Percentiles rank a stretch among this genome's conserved stretches.
Evolutionary conservation across 2,113 vertebrate genomes (phyloP).

Genomic region (Esox niger): DNA sequence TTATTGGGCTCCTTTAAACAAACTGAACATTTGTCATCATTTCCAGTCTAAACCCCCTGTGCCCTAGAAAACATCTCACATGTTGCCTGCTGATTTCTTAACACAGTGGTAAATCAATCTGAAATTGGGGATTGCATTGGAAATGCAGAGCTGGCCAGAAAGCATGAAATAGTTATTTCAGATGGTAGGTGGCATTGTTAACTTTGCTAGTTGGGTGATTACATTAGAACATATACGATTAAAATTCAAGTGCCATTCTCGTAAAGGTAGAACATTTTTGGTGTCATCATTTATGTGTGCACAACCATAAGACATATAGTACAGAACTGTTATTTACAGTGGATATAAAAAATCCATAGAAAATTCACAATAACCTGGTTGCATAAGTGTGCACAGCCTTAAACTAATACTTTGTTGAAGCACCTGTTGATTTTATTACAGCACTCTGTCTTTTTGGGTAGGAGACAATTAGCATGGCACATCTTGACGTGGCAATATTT

Average conservation of each 20-base stretch:
- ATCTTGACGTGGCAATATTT: too few relatives aligned
- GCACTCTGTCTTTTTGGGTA: too few relatives aligned
- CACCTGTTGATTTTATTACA: too few relatives aligned
- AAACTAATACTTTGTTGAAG: too few relatives aligned
- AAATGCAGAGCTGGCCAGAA: conserved; percentile 14
- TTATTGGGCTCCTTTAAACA: background rate
- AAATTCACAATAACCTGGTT: too few relatives aligned
- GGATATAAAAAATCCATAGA: too few relatives aligned
- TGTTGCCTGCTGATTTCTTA: conserved; percentile 25
- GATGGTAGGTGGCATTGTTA: conserved; percentile 14
- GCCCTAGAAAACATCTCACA: background rate
- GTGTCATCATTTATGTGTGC: background rate
- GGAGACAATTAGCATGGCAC: too few relatives aligned
- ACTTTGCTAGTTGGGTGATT: conserved; percentile 4
- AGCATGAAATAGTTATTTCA: conserved; percentile 33
- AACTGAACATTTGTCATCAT: conserved; percentile 1
- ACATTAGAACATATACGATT: background rate
- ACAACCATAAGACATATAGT: too few relatives aligned
- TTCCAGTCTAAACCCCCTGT: background rate
- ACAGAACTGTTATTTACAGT: too few relatives aligned
- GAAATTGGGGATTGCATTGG: background rate
- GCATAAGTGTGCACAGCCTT: too few relatives aligned
- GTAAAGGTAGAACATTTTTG: background rate
- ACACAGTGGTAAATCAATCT: conserved; percentile 13
- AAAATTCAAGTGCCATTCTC: background rate